Evolutionary conservation across 2,888 invertebrate genomes (phyloP).

Genomic region (Linnaemya tessellans): DNA sequence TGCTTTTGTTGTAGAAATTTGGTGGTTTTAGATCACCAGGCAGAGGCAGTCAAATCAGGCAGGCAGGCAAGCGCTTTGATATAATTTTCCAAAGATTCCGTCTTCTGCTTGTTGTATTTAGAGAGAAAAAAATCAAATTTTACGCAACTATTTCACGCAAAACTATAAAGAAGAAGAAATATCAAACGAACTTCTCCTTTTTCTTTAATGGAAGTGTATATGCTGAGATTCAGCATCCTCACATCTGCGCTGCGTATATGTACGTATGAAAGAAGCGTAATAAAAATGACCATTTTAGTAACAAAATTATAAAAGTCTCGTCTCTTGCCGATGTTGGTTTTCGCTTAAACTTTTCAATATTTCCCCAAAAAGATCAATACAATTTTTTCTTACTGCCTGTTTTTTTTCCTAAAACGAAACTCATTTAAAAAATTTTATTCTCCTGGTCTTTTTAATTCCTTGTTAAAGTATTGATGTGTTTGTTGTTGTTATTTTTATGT

Average conservation of each 20-base stretch:
- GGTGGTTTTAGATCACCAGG: constrained; percentile 47
- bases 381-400: background rate
- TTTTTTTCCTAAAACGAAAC: constrained; percentile 46
- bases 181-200: constrained; percentile 43
- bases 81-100: constrained; percentile 38
- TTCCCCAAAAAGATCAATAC: constrained; percentile 59
- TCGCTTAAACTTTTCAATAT: constrained; percentile 54
- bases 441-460: background rate
- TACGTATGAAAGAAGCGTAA: constrained; percentile 21
- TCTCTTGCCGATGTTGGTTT: constrained; percentile 6
- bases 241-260: background rate
- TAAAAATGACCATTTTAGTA: constrained; percentile 58
- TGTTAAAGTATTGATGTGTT: constrained; percentile 45
- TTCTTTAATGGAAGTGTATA: background rate
- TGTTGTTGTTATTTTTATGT: constrained; percentile 27
- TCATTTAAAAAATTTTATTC: constrained; percentile 51
- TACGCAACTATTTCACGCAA: constrained; percentile 52
- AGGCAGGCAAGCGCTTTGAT: constrained; percentile 49
- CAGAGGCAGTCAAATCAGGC: constrained; percentile 21
- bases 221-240: background rate
- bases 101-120: background rate
- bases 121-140: constrained; percentile 29
- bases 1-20: constrained; percentile 53
- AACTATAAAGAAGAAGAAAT: constrained; percentile 23
- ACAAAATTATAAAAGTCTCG: constrained; percentile 32